Base-by-base conservation (phyloP, 2,113 vertebrate genomes). In the Malurus alboscapulatus region DNA sequence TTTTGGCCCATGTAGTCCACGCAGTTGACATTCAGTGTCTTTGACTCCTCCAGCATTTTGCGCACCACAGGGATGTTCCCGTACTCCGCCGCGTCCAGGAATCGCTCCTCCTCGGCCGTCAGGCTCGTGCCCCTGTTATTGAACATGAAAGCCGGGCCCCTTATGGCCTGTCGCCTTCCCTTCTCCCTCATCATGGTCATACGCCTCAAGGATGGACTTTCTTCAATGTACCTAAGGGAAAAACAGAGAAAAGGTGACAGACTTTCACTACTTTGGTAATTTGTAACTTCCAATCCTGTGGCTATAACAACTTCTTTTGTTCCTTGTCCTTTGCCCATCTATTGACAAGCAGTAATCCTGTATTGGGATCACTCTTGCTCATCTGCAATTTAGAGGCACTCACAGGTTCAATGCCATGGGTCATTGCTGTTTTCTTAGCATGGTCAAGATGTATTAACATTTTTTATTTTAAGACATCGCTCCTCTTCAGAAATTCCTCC, bases 41-140 rank as follows among this genome's bases (percentile, higher is more conserved):
- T 94, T 68, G 98, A 98, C 94, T 98, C 98, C 77, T 99, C 98
- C 57, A 99, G 96, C 98, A 99, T 99, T 94, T 98, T 98, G 95
- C 98, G 98, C 85, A 99, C 98, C 77, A 98, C 98, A 1, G 98
- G 98, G 91, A 99, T 99, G 97, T 99, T 99, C 25, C 98, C 98
- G 5, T 99, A 99, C 95, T 99, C 98, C 0, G 98, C 98, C 0
- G 98, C 98, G 26, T 98, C 98, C 25, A 98, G 95, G 84, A 98
- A 98, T 16, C 98, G 97, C 82, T 99, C 98, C 79, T 99, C 98
- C 69, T 99, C 98, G 0, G 97, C 97, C 0, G 98, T 98, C 7
- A 99, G 98, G 57, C 98, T 98, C 12, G 98, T 98, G 50, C 98
- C 97, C 27, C 98, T 97, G 80, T 98, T 97, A 47, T 98, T 97